Evolutionary conservation across 1,140 invertebrate species (phyloP).

Genomic region (Thaumatotibia leucotreta): DNA sequence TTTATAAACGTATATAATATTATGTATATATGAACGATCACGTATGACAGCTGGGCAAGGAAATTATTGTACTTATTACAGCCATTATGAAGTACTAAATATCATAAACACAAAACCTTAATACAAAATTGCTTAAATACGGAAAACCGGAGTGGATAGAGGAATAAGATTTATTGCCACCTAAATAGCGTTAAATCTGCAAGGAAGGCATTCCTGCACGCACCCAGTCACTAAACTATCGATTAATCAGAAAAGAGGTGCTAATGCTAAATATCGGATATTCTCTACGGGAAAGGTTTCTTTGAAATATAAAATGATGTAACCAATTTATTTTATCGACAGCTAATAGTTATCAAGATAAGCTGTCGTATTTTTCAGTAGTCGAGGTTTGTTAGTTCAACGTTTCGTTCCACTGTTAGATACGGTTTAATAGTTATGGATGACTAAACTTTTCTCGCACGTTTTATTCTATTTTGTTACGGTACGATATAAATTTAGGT

Average conservation of each 20-base stretch:
- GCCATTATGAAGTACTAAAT: too few species aligned
- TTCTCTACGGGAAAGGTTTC: constrained; percentile 27
- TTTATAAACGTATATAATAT: too few species aligned
- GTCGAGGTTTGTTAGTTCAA: background rate
- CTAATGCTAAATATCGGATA: constrained; percentile 21
- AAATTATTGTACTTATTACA: too few species aligned
- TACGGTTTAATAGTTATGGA: constrained; percentile 6
- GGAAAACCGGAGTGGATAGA: constrained; percentile 16
- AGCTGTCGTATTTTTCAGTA: background rate
- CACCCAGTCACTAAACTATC: constrained; percentile 46
- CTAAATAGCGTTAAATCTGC: constrained; percentile 47
- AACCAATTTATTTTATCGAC: background rate
- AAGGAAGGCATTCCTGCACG: constrained; percentile 59
- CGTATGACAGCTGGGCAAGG: too few species aligned
- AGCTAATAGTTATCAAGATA: background rate
- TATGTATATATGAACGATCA: too few species aligned
- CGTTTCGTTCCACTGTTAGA: constrained; percentile 10
- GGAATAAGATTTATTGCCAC: constrained; percentile 38
- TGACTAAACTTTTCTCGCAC: background rate
- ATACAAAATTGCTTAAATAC: background rate
- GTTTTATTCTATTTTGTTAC: constrained; percentile 3
- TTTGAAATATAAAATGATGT: constrained; percentile 13
- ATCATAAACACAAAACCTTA: too few species aligned
- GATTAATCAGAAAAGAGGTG: constrained; percentile 42
- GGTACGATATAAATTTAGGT: background rate